Percentiles rank a stretch among this genome's conserved stretches.
Evolutionary conservation across 2,888 invertebrate species (phyloP).

Genomic region (Drosophila affinis): DNA sequence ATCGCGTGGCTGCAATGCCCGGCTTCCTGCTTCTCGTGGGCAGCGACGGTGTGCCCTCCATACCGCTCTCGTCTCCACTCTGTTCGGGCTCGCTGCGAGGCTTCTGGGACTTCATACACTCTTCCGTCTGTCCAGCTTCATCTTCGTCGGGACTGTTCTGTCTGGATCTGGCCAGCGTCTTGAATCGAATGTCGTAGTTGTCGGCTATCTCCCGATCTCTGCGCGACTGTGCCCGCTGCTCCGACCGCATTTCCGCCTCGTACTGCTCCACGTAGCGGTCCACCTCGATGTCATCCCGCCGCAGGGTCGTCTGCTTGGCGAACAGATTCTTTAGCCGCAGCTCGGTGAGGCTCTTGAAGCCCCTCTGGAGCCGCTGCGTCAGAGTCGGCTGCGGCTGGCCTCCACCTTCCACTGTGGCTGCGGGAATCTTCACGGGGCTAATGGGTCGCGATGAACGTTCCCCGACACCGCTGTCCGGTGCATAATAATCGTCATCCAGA

Average conservation of each 20-base stretch:
- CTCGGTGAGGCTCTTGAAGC: slow-evolving; percentile 81
- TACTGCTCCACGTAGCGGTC: slow-evolving; percentile 79
- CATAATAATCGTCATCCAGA: slow-evolving; percentile 78
- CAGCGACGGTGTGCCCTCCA: slow-evolving; percentile 62
- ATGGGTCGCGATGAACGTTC: slow-evolving; percentile 60
- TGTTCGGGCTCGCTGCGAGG: slow-evolving; percentile 51
- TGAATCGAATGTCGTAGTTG: slow-evolving; percentile 73
- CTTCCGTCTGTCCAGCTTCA: slow-evolving; percentile 1
- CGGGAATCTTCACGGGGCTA: slow-evolving; percentile 60
- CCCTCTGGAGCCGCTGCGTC: slow-evolving; percentile 75
- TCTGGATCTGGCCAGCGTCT: slow-evolving; percentile 63
- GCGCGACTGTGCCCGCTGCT: slow-evolving; percentile 62
- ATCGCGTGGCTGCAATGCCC: slow-evolving; percentile 74
- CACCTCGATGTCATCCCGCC: slow-evolving; percentile 79
- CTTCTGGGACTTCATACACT: background rate
- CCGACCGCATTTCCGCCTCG: slow-evolving; percentile 70
- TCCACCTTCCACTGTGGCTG: slow-evolving; percentile 12
- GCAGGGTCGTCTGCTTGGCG: slow-evolving; percentile 78
- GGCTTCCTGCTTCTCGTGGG: slow-evolving; percentile 38
- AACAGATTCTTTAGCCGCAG: slow-evolving; percentile 81
- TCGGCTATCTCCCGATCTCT: slow-evolving; percentile 73
- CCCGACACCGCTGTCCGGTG: slow-evolving; percentile 42
- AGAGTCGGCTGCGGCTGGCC: slow-evolving; percentile 56
- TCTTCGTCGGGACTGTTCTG: slow-evolving; percentile 59
- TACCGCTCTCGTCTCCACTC: slow-evolving; percentile 77